phyloP scores from a whole-genome alignment of 2,113 vertebrate species.

The Oreochromis niloticus region DNA sequence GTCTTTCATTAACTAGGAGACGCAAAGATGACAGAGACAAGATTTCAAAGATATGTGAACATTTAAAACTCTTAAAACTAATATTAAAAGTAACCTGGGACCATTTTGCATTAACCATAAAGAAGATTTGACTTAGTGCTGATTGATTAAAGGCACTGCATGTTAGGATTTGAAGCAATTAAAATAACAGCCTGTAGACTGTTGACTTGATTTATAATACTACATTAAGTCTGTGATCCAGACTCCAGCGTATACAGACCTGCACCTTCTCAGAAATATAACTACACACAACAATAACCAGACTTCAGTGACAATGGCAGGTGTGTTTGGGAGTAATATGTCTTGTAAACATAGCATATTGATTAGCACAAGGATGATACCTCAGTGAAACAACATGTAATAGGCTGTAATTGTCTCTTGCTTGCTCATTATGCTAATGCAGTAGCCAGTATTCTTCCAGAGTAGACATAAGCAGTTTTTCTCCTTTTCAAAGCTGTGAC shows the following conservation, averaged over 20 bases:
- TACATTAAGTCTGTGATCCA: neutral
- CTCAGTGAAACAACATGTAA: neutral
- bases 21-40: neutral
- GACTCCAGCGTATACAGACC: neutral
- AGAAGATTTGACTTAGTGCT: neutral
- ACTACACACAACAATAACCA: neutral
- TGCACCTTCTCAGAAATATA: neutral
- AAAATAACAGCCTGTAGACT: rapidly evolving
- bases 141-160: neutral
- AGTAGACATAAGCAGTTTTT: neutral
- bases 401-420: neutral
- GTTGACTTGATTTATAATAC: neutral
- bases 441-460: neutral
- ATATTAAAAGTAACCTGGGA: neutral
- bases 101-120: neutral
- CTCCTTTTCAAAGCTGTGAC: neutral
- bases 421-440: neutral
- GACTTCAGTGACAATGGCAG: neutral
- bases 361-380: neutral
- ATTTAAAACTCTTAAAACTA: neutral
- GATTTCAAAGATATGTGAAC: neutral
- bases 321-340: neutral
- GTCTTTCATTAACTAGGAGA: neutral
- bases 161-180: neutral
- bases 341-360: neutral